These are phyloP conservation scores for Dendroctonus valens DNA, from an alignment of 1,140 invertebrate genomes.

Conservation along the genomic window DNA sequence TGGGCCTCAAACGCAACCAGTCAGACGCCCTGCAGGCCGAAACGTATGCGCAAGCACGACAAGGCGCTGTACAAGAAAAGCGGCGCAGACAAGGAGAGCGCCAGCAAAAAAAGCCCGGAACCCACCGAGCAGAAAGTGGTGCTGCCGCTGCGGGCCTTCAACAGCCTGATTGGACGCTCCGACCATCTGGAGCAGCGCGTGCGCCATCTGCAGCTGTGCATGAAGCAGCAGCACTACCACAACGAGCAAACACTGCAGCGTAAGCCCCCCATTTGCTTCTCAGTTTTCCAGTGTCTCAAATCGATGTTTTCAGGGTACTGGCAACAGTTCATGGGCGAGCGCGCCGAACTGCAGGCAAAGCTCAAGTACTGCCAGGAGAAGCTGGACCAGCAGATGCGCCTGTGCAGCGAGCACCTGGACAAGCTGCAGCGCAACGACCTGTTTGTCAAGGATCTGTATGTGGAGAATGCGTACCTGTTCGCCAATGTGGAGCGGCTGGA, in stretches of 20 bases:
- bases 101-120: constrained; percentile 15
- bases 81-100: constrained; percentile 28
- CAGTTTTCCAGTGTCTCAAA: background rate
- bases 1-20: constrained; percentile 32
- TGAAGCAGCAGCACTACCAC: constrained; percentile 64
- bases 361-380: constrained; percentile 61
- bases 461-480: constrained; percentile 75
- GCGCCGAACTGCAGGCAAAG: constrained; percentile 58
- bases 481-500: constrained; percentile 64
- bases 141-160: constrained; percentile 48
- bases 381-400: constrained; percentile 62
- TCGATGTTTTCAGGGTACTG: constrained; percentile 56
- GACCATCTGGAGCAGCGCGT: constrained; percentile 60
- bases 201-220: constrained; percentile 59
- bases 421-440: constrained; percentile 70
- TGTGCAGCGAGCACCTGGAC: constrained; percentile 57
- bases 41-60: constrained; percentile 46
- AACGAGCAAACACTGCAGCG: constrained; percentile 65
- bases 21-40: constrained; percentile 44
- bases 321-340: constrained; percentile 62
- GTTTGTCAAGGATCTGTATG: constrained; percentile 73
- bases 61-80: constrained; percentile 42
- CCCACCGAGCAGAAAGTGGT: constrained; percentile 35
- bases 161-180: constrained; percentile 53
- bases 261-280: constrained; percentile 50